phyloP scores from a whole-genome alignment of 2,888 invertebrate genomes.

The Hirtodrosophila confusa region DNA sequence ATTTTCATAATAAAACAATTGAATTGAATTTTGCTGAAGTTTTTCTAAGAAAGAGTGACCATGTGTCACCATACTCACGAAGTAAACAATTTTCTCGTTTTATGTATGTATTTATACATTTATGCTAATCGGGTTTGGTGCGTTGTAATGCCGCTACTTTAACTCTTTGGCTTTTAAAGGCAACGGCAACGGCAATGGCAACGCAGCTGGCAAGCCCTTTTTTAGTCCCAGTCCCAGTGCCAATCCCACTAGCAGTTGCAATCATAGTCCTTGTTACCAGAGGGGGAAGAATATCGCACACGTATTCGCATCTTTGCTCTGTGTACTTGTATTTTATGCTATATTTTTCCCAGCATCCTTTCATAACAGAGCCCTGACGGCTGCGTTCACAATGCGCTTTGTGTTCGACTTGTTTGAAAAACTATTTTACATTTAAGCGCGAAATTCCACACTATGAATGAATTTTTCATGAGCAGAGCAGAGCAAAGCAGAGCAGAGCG shows the following conservation, averaged over 20 bases:
- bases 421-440: conserved; percentile 80
- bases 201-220: conserved; percentile 67
- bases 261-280: conserved; percentile 37
- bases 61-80: background rate
- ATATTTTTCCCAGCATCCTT: conserved; percentile 70
- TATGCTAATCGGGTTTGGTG: conserved; percentile 74
- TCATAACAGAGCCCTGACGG: conserved; percentile 73
- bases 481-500: conserved; percentile 23
- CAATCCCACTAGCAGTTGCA: conserved; percentile 31
- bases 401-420: conserved; percentile 80
- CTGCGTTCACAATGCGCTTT: conserved; percentile 74
- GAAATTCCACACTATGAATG: conserved; percentile 80
- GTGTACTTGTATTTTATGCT: conserved; percentile 49
- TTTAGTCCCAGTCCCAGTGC: conserved; percentile 34
- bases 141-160: conserved; percentile 81
- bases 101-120: conserved; percentile 78
- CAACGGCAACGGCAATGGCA: conserved; percentile 52
- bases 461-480: conserved; percentile 70
- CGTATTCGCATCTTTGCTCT: conserved; percentile 37
- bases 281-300: conserved; percentile 16
- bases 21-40: too few species aligned
- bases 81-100: conserved; percentile 23
- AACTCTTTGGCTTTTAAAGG: conserved; percentile 76
- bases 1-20: too few species aligned
- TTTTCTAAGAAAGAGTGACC: too few species aligned